These are phyloP conservation scores for Parnassius orleans DNA, from an alignment of 2,888 invertebrate species.

Conservation along the genomic window DNA sequence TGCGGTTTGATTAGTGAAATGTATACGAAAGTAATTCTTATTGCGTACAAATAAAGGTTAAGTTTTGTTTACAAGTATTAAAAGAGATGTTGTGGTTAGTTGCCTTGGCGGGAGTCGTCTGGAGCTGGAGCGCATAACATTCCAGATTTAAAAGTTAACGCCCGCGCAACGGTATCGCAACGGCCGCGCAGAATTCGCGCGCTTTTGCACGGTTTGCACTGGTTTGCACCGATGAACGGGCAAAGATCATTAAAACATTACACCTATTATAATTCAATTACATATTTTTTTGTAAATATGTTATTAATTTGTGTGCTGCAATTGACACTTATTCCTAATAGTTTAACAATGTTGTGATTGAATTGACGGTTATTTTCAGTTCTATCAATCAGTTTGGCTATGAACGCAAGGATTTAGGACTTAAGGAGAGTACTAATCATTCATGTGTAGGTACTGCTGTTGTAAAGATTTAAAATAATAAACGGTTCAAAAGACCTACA, in stretches of 20 bases:
- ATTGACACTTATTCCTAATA: no score
- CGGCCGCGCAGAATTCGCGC: conserved; percentile 55
- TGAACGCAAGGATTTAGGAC: no score
- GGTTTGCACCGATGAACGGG: conserved; percentile 34
- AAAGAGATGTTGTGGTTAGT: conserved; percentile 26
- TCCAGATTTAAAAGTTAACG: conserved; percentile 61
- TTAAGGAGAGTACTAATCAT: no score
- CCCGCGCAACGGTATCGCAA: conserved; percentile 61
- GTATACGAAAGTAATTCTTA: conserved; percentile 10
- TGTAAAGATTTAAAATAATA: no score
- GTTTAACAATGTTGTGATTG: no score
- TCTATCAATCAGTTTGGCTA: no score
- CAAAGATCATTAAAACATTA: background rate
- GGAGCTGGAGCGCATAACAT: conserved; percentile 41
- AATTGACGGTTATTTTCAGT: no score
- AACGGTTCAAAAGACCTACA: no score
- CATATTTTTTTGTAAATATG: background rate
- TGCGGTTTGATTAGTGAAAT: conserved; percentile 2
- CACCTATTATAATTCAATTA: background rate
- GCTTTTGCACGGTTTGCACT: conserved; percentile 40
- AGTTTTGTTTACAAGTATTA: conserved; percentile 21
- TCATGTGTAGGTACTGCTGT: no score
- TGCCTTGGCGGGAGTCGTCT: conserved; percentile 42
- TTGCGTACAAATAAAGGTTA: background rate
- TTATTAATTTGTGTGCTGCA: no score